Evolutionary conservation across 2,888 invertebrate genomes (phyloP), one percentile per base, ranked within the genome.

Genomic region (Halictus ligatus): DNA sequence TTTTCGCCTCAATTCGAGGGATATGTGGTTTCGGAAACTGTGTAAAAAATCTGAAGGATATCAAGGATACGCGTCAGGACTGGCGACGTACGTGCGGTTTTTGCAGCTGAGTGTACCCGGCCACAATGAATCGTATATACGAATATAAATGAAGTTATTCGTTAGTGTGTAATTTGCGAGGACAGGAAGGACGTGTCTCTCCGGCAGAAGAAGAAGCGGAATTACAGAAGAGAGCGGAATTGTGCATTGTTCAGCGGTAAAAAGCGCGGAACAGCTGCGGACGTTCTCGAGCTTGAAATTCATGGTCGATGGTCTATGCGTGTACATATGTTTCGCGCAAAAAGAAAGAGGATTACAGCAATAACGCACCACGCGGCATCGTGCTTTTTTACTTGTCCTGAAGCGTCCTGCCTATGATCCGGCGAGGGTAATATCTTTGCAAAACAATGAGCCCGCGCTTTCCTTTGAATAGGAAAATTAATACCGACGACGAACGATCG

Each of bases 241-340:
- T 85, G 78, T 71, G 71, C 81, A 83, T 86, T 86, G 87, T 81
- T 87, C 87, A 48, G 71, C 71, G 76, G 87, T 73, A 81, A 86
- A 86, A 83, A 79, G 54, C 60, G 76, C 64, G 72, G 78, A 81
- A 83, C 80, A 82, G 76, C 69, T 67, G 80, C 43, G 84, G 54
- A 75, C 60, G 72, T 82, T 54, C 78, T 78, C 75, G 72, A 64
- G 64, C 72, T 79, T 83, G 78, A 79, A 79, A 85, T 82, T 85
- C 84, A 73, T 85, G 83, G 75, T 13, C 82, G 84, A 82, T 82
- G 75, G 72, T 58, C 75, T 73, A 76, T 67, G 75, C 75, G 75
- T 46, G 78, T 64, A 76, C 75, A 71, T 75, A 78, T 46, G 75
- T 58, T 72, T 71, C 75, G 21, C 75, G 48, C 67, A 50, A 79